Base-by-base conservation (phyloP, 1,140 invertebrate genomes). In the Magallana gigas region DNA sequence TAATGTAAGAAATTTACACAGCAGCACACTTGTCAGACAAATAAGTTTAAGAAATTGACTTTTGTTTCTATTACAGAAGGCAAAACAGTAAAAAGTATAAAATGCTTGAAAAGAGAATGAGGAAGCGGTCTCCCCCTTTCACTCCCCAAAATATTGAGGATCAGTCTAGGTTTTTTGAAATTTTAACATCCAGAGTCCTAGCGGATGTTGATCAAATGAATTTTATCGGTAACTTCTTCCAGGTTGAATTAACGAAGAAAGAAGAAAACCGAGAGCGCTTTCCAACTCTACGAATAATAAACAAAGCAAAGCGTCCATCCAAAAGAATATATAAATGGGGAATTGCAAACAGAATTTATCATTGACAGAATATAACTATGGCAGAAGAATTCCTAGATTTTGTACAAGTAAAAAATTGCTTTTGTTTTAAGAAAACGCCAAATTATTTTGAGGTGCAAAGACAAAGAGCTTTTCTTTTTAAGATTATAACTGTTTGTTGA, bases 1-100 rank as follows among this genome's bases (percentile, higher is more conserved):
- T 62, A 62, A 62, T 62, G n/a, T 62, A 62, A 62, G 59, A 14
- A 62, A 11, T 62, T 62, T 62, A 62, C 59, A 62, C 7, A 62
- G n/a, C 59, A 62, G 59, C 59, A 62, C 59, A 62, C 59, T 62
- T 62, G 59, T 62, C 59, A 62, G 59, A 62, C 8, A 62, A 62
- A 9, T 62, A 62, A 62, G 11, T 62, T 62, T 8, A 11, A 62
- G 6, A 62, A n/a, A 62, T 62, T 62, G 59, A 62, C 59, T 62
- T 62, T 62, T 62, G 23, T 62, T 62, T 62, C 59, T 62, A 62
- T 62, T 62, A 9, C 5, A 62, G 59, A 62, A 62, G 59, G 59
- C 59, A 62, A 62, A 62, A 62, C 59, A 62, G 59, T 62, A 62
- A 62, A 62, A 62, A 62, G 59, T 62, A 62, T 62, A 62, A 62